phyloP scores from a whole-genome alignment of 2,888 invertebrate species.

The Mythimna albipuncta region DNA sequence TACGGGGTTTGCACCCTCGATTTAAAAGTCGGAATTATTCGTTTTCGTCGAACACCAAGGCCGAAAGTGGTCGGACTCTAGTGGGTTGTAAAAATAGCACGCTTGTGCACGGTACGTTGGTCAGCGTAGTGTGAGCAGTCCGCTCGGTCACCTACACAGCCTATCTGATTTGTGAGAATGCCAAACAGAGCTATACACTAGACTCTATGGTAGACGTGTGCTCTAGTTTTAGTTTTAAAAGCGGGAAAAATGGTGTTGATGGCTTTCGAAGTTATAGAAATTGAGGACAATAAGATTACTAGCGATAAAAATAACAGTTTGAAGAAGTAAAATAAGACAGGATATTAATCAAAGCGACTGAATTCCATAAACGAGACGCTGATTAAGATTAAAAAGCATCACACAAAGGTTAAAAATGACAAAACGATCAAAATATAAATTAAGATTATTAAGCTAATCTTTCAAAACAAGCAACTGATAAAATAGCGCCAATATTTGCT shows the following conservation, averaged over 20 bases:
- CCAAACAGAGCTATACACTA: slow-evolving; percentile 38
- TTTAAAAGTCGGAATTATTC: no score
- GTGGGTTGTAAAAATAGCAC: slow-evolving; percentile 23
- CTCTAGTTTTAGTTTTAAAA: slow-evolving; percentile 15
- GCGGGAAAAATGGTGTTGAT: background rate
- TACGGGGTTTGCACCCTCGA: no score
- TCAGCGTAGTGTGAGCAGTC: slow-evolving; percentile 29
- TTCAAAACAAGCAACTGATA: slow-evolving; percentile 34
- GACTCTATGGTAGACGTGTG: background rate
- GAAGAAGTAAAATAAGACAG: background rate
- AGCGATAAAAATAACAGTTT: background rate
- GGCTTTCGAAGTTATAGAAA: background rate
- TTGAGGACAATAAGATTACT: background rate
- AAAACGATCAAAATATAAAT: slow-evolving; percentile 13
- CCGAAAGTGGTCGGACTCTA: background rate
- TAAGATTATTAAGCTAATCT: slow-evolving; percentile 25
- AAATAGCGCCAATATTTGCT: slow-evolving; percentile 27
- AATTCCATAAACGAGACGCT: background rate
- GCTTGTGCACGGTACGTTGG: slow-evolving; percentile 19
- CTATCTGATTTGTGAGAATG: slow-evolving; percentile 53
- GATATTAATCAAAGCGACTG: background rate
- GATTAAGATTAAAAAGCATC: background rate
- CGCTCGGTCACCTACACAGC: slow-evolving; percentile 34
- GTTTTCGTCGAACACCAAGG: no score
- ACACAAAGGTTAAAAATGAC: slow-evolving; percentile 1